Evolutionary conservation across 2,888 invertebrate genomes (phyloP), one percentile per base, ranked within the genome.

Genomic region (Pheosia gnoma): DNA sequence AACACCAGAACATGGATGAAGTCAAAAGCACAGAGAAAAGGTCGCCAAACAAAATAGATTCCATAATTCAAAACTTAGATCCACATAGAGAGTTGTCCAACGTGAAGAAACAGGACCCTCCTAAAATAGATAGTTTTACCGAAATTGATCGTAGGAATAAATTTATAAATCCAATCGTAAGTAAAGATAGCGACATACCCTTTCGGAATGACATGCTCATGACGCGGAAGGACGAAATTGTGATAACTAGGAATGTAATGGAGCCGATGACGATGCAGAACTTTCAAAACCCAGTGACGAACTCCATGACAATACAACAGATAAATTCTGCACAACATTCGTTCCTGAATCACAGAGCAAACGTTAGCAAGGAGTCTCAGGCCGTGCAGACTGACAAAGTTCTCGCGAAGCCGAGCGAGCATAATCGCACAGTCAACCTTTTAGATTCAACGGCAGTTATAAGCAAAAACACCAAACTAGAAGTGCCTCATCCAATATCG

Each of bases 401-500:
- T 4, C 77, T 80, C 9, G 71, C 82, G n/a, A 92, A 93, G 66
- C 71, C 84, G 0, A 88, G 79, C 71, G 91, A 92, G 69, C 78
- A 82, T 0, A 87, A 83, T 59, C 82, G 91, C 57, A 74, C 82
- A 0, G 81, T 86, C 39, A 86, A 76, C 61, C 81, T 86, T 67
- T 68, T 86, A 0, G 92, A 92, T 25, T 65, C 83, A 0, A 71
- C 85, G 1, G 88, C 91, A 37, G 86, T 89, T 3, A 86, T 91
- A 25, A 90, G 89, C 65, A 91, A 90, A 76, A 81, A 87, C 1
- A 90, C 91, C 0, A 94, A 94, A 75, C 68, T 94, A 61, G 93
- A 93, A 84, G 91, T 93, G 43, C 93, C 94, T 38, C 90, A 92
- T 75, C 93, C 94, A 0, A 94, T 93, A 62, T 89, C 93, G 0